A percentile compares a stretch with the other conserved stretches of the same genome.
These are phyloP conservation scores for Gymnarchus niloticus DNA, from an alignment of 2,113 vertebrate genomes.

Conservation along the genomic window DNA sequence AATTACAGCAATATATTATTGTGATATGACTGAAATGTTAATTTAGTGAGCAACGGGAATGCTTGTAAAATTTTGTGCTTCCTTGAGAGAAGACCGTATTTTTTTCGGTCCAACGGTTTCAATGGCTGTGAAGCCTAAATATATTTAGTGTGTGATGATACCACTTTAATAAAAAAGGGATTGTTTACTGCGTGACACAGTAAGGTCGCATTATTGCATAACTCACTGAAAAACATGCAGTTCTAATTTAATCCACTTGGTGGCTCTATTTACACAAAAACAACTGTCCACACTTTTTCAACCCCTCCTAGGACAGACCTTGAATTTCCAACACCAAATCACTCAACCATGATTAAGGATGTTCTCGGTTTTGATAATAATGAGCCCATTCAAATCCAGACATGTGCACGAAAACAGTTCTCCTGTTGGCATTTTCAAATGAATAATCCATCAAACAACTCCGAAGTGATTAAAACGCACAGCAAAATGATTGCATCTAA, in stretches of 20 bases:
- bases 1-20: background rate
- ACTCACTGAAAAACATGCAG: background rate
- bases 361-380: slow-evolving; percentile 15
- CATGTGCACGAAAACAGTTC: background rate
- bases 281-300: background rate
- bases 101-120: background rate
- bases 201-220: slow-evolving; percentile 14
- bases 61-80: background rate
- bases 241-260: background rate
- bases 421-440: slow-evolving; percentile 13
- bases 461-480: background rate
- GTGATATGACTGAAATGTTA: background rate
- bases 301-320: background rate
- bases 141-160: background rate
- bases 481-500: background rate
- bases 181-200: background rate
- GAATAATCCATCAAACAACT: slow-evolving; percentile 1
- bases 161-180: background rate
- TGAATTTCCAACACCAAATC: slow-evolving; percentile 16
- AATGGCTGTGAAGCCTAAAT: background rate
- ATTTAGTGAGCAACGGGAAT: background rate
- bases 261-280: slow-evolving; percentile 20
- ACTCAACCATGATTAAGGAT: slow-evolving; percentile 18
- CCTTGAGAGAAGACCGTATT: background rate
- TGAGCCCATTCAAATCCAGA: slow-evolving; percentile 17